Percentiles rank a stretch among this genome's conserved stretches.
Conservation (phyloP, 2,888 invertebrate species). For the Furcula furcula region DNA sequence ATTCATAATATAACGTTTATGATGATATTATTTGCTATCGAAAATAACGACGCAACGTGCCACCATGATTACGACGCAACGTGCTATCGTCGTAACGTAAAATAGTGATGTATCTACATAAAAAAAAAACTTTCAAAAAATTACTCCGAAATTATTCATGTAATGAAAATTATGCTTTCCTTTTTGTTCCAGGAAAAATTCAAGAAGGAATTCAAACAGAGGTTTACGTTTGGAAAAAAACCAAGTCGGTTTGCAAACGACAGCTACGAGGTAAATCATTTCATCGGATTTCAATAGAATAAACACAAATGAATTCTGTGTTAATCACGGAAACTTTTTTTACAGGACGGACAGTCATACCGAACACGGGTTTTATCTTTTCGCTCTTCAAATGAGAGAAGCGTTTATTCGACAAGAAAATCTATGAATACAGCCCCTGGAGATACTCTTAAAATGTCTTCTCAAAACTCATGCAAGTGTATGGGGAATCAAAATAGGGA, state of each 20-base stretch:
- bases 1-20: too few relatives aligned
- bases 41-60: too few relatives aligned
- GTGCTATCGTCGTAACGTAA: too few relatives aligned
- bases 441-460: constrained; percentile 49
- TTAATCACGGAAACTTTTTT: constrained; percentile 20
- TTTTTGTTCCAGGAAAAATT: constrained; percentile 86
- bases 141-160: too few relatives aligned
- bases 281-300: too few relatives aligned
- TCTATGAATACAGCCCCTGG: constrained; percentile 54
- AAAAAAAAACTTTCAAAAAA: too few relatives aligned
- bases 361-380: constrained; percentile 69
- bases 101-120: too few relatives aligned
- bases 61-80: too few relatives aligned
- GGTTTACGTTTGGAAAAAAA: constrained; percentile 82
- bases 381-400: constrained; percentile 68
- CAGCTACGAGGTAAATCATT: constrained; percentile 66
- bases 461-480: constrained; percentile 56
- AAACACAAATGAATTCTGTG: neutral
- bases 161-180: too few relatives aligned
- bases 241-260: constrained; percentile 66
- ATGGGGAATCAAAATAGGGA: constrained; percentile 50
- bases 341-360: constrained; percentile 72
- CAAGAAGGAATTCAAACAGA: constrained; percentile 88
- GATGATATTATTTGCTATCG: too few relatives aligned
- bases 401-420: constrained; percentile 59